Base-by-base conservation (phyloP, 2,797 vertebrate species). In the Manis javanica region DNA sequence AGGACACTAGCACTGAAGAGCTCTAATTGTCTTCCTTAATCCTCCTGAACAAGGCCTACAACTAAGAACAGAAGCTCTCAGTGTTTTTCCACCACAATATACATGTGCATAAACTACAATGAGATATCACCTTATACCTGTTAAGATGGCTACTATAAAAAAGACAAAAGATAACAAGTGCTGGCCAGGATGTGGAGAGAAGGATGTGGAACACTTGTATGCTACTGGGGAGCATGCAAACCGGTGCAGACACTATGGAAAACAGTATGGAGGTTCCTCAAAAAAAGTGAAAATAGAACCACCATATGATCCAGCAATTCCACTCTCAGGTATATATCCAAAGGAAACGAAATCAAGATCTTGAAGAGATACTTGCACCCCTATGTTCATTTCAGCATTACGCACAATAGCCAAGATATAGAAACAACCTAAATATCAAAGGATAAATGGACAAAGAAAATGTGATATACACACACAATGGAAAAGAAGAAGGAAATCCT, bases 231-330 rank as follows among this genome's bases (percentile, higher is more conserved):
- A 72, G 34, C 46, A 55, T 24, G 34, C 42, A 94, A 90, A 61
- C 21, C 51, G 53, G 14, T 84, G 75, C 21, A 59, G 31, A 19
- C 12, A 51, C 39, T 77, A 57, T 24, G 51, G 69, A 83, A 81
- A 94, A 78, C 29, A 69, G 34, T 34, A 90, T 7, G 26, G 18
- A 86, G 26, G 5, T 8, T 15, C 31, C 66, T 87, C 21, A n/a
- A 26, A 95, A 75, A 91, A 63, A 31, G n/a, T 49, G 14, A 82
- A 78, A 95, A n/a, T 26, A 87, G 37, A 95, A 68, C 8, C 39
- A 82, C 37, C 84, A 57, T 26, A 46, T 61, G 71, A 69, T 61
- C 12, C 16, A n/a, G n/a, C 15, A 51, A 91, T 59, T 24, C 75
- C 15, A 66, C 39, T 74, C 64, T 66, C 66, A 39, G 37, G 2